phyloP scores from a whole-genome alignment of 2,888 invertebrate genomes.

The Digitonthophagus gazella region DNA sequence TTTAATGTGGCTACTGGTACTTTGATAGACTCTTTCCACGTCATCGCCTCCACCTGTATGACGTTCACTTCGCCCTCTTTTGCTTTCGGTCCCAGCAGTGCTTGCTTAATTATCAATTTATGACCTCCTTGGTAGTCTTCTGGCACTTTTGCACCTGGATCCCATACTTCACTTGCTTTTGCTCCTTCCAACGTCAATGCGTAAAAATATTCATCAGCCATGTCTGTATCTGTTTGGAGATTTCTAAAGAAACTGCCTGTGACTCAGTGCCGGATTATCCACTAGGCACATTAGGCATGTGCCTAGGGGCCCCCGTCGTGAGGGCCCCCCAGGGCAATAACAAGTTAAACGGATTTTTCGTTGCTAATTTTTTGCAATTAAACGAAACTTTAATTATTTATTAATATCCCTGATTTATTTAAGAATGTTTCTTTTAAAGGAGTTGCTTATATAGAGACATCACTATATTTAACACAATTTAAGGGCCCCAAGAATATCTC shows the following conservation, averaged over 20 bases:
- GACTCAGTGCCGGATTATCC: too few species aligned
- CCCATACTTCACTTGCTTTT: constrained; percentile 76
- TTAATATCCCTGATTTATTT: too few species aligned
- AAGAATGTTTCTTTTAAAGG: too few species aligned
- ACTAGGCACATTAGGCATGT: too few species aligned
- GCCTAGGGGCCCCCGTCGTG: too few species aligned
- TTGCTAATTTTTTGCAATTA: too few species aligned
- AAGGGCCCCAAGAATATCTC: too few species aligned
- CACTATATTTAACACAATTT: too few species aligned
- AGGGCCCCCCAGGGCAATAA: too few species aligned
- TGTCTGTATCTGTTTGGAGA: constrained; percentile 65
- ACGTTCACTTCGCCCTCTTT: constrained; percentile 77
- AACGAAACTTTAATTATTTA: too few species aligned
- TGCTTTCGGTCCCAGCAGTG: constrained; percentile 77
- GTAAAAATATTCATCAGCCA: constrained; percentile 88
- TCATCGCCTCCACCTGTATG: constrained; percentile 77
- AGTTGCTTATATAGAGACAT: too few species aligned
- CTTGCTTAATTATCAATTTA: constrained; percentile 79
- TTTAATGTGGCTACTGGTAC: constrained; percentile 81
- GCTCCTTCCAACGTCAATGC: constrained; percentile 75
- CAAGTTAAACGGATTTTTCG: too few species aligned
- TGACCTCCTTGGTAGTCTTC: constrained; percentile 73
- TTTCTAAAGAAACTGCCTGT: constrained; percentile 48
- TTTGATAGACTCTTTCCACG: constrained; percentile 74
- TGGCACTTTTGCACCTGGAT: constrained; percentile 70